phyloP scores from a whole-genome alignment of 2,797 vertebrate species.

The Platalea minor region DNA sequence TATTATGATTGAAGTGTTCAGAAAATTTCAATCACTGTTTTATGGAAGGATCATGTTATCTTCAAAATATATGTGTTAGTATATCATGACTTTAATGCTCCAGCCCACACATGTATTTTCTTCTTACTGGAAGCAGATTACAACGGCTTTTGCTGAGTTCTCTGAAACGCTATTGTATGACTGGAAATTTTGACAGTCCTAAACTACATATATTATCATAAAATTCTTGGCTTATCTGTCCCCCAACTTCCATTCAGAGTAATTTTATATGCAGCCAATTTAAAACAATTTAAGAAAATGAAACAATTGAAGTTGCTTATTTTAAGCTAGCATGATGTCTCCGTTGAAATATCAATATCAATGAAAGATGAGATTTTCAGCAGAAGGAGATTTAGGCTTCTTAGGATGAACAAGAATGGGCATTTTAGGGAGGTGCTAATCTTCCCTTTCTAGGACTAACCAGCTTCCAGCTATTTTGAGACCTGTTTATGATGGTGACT shows the following conservation, averaged over 20 bases:
- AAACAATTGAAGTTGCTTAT: constrained; percentile 21
- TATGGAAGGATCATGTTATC: not conserved
- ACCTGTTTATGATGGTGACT: not conserved
- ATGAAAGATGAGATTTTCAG: not conserved
- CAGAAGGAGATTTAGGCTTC: not conserved
- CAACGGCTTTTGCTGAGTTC: not conserved
- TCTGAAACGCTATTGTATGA: not conserved
- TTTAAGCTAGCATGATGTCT: not conserved
- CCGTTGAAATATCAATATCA: not conserved
- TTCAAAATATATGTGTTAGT: not conserved
- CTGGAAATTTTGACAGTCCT: not conserved
- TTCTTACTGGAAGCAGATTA: not conserved
- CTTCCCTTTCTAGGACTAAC: not conserved
- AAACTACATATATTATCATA: constrained; percentile 44
- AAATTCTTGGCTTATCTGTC: constrained; percentile 37
- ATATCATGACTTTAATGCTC: not conserved
- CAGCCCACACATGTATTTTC: not conserved
- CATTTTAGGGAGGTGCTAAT: not conserved
- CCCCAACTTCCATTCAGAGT: not conserved
- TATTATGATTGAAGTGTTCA: not conserved
- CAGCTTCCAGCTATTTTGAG: not conserved
- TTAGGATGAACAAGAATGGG: not conserved
- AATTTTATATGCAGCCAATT: constrained; percentile 26
- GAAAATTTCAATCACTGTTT: not conserved
- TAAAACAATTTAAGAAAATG: constrained; percentile 62